phyloP scores from a whole-genome alignment of 2,113 vertebrate genomes.

The Notiomystis cincta region DNA sequence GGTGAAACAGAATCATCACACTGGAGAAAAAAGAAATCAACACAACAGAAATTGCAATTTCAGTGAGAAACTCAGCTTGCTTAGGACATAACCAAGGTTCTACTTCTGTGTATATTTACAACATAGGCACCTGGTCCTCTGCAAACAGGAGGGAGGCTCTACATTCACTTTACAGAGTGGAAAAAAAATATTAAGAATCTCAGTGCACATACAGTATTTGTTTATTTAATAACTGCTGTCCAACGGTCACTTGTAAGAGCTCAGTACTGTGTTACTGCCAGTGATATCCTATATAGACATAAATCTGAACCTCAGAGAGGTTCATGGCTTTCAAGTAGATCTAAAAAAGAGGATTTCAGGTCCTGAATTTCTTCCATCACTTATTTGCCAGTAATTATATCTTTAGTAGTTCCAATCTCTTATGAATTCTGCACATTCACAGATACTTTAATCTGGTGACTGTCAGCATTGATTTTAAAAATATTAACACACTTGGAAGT shows the following conservation, averaged over 20 bases:
- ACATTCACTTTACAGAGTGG: not conserved
- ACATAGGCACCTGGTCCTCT: not conserved
- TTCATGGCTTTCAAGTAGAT: not conserved
- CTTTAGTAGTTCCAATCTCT: not conserved
- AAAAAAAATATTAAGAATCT: not conserved
- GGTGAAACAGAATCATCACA: not conserved
- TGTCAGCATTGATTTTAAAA: not conserved
- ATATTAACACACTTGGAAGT: not conserved
- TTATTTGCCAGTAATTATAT: not conserved
- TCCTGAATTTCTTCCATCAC: not conserved
- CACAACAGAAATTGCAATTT: not conserved
- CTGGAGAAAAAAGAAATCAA: not conserved
- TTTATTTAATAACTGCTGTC: not conserved
- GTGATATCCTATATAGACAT: not conserved
- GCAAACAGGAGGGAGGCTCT: not conserved
- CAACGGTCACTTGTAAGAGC: not conserved
- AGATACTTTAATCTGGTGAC: not conserved
- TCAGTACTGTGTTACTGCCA: not conserved
- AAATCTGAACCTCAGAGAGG: not conserved
- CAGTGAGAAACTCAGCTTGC: not conserved
- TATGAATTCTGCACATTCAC: not conserved
- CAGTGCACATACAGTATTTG: not conserved
- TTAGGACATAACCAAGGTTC: not conserved
- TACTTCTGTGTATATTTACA: not conserved
- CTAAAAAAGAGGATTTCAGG: not conserved